phyloP scores from a whole-genome alignment of 2,797 vertebrate species.

The Pangasius larnaudii region DNA sequence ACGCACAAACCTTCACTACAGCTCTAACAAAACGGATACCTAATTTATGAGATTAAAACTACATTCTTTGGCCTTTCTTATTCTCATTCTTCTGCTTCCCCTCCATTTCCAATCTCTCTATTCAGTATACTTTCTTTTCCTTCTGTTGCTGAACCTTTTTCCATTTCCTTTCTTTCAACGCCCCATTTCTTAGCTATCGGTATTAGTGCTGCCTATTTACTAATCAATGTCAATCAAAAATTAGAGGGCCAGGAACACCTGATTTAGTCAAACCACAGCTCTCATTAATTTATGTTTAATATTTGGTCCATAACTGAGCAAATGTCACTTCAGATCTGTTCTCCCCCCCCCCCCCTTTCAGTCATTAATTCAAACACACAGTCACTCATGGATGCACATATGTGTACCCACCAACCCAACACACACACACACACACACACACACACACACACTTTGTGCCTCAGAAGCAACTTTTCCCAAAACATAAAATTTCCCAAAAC shows the following conservation, averaged over 20 bases:
- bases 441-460: background rate
- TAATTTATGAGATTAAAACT: conserved; percentile 37
- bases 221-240: background rate
- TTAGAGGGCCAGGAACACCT: background rate
- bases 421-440: background rate
- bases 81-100: conserved; percentile 26
- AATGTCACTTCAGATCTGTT: background rate
- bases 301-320: conserved; percentile 12
- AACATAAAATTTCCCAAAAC: background rate
- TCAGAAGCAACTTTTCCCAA: conserved; percentile 1
- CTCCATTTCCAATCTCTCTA: conserved; percentile 31
- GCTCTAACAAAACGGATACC: background rate
- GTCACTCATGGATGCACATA: background rate
- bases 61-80: conserved; percentile 57
- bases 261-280: conserved; percentile 11
- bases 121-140: conserved; percentile 51
- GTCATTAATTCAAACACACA: conserved; percentile 7
- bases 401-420: background rate
- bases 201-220: conserved; percentile 16
- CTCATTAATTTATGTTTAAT: background rate
- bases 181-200: conserved; percentile 61
- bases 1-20: background rate
- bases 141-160: conserved; percentile 45
- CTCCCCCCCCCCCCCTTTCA: background rate
- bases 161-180: conserved; percentile 34